phyloP scores from a whole-genome alignment of 1,140 invertebrate genomes.

The Pectinophora gossypiella region DNA sequence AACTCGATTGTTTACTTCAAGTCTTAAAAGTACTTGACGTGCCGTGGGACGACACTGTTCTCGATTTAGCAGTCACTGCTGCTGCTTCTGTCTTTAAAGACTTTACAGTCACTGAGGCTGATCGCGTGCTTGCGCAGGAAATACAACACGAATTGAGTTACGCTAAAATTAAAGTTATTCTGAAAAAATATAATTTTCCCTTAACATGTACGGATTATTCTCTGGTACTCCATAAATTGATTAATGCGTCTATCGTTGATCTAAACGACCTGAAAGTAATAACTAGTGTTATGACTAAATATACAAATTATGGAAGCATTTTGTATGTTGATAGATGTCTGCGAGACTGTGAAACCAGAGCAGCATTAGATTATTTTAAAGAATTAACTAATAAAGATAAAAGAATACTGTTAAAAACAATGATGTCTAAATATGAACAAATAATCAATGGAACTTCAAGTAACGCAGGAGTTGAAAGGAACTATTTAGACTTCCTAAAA shows the following conservation, averaged over 20 bases:
- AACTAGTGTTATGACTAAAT: constrained; percentile 33
- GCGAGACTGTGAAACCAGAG: constrained; percentile 47
- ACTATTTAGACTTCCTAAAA: constrained; percentile 64
- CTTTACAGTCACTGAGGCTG: constrained; percentile 51
- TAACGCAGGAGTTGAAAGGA: constrained; percentile 43
- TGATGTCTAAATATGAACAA: constrained; percentile 57
- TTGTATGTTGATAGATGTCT: constrained; percentile 60
- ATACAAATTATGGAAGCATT: constrained; percentile 41
- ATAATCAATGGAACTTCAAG: constrained; percentile 32
- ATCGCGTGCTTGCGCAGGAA: constrained; percentile 44
- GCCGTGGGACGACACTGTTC: constrained; percentile 54
- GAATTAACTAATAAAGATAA: constrained; percentile 36
- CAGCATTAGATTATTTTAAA: constrained; percentile 51
- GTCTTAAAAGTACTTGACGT: constrained; percentile 61
- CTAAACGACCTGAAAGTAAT: constrained; percentile 53
- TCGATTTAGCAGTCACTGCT: constrained; percentile 44
- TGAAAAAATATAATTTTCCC: constrained; percentile 66
- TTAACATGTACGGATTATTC: constrained; percentile 52
- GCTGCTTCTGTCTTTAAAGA: constrained; percentile 43
- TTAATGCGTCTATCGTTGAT: constrained; percentile 40
- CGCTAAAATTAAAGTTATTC: constrained; percentile 60
- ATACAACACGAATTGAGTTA: constrained; percentile 62
- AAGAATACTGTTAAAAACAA: constrained; percentile 40
- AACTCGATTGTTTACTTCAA: constrained; percentile 55
- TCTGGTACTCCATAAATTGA: constrained; percentile 55